These are phyloP conservation scores for Coleophora deauratella DNA, from an alignment of 2,888 invertebrate species.

Conservation along the genomic window DNA sequence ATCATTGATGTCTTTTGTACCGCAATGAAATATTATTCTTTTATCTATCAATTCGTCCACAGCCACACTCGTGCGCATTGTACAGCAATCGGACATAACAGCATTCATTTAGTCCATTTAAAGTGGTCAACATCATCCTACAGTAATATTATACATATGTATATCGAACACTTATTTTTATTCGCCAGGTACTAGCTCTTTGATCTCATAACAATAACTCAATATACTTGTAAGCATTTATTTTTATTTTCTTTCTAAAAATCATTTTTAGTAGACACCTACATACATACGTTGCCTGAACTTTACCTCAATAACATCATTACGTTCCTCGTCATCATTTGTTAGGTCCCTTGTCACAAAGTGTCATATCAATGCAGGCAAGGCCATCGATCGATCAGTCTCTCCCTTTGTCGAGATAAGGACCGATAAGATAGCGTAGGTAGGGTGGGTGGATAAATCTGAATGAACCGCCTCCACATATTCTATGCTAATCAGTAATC, in stretches of 20 bases:
- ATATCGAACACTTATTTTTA: no score
- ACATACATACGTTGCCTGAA: background rate
- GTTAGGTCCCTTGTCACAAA: conserved; percentile 11
- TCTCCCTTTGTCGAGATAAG: conserved; percentile 42
- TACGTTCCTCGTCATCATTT: no score
- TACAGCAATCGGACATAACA: conserved; percentile 45
- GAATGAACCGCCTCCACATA: conserved; percentile 27
- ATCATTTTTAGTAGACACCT: no score
- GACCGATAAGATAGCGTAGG: conserved; percentile 54
- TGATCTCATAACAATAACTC: no score
- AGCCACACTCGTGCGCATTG: conserved; percentile 45
- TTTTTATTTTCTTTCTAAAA: no score
- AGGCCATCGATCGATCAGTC: conserved; percentile 47
- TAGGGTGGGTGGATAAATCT: no score
- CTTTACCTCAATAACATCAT: background rate
- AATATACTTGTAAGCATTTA: no score
- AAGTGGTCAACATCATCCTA: conserved; percentile 43
- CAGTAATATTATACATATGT: conserved; percentile 27
- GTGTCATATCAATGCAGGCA: conserved; percentile 21
- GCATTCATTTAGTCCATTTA: conserved; percentile 58
- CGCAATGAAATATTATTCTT: background rate
- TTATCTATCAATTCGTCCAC: background rate
- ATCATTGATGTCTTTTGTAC: no score
- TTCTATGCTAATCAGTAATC: background rate
- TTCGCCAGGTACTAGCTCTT: no score